These are phyloP conservation scores for Eulithis testata DNA, from an alignment of 2,888 invertebrate genomes.

Conservation along the genomic window DNA sequence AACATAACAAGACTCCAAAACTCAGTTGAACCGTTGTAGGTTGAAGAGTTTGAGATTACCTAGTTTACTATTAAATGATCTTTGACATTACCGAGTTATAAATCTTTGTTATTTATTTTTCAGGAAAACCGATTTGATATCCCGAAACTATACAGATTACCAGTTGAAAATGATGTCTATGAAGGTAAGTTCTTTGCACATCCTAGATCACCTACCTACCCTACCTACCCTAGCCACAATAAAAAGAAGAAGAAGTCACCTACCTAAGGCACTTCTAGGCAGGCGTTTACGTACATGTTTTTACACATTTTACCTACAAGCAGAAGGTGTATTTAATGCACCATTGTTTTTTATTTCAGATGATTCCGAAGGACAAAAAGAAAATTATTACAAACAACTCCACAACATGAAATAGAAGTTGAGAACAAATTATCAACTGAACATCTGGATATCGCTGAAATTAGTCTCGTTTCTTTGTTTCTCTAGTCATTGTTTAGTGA, in stretches of 20 bases:
- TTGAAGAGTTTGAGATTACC: too few species aligned
- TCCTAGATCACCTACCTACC: too few species aligned
- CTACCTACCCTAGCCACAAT: too few species aligned
- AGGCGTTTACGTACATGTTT: too few species aligned
- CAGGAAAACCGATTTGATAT: constrained; percentile 76
- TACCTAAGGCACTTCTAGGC: too few species aligned
- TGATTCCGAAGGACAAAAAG: constrained; percentile 43
- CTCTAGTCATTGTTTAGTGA: constrained; percentile 26
- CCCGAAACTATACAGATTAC: constrained; percentile 70
- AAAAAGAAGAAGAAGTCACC: too few species aligned
- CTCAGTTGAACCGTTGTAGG: too few species aligned
- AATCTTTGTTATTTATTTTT: constrained; percentile 33
- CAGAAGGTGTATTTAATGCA: too few species aligned
- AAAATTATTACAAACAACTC: constrained; percentile 56
- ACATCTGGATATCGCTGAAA: background rate
- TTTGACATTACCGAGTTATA: too few species aligned
- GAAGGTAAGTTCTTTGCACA: constrained; percentile 49
- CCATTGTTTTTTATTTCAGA: constrained; percentile 18
- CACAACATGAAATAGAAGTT: constrained; percentile 57
- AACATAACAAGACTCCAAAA: too few species aligned
- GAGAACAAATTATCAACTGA: background rate
- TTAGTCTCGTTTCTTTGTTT: constrained; percentile 1
- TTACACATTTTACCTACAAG: too few species aligned
- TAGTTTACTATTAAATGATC: too few species aligned
- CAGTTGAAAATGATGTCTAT: constrained; percentile 57